phyloP scores from a whole-genome alignment of 2,797 vertebrate genomes.

The Rhinatrema bivittatum region DNA sequence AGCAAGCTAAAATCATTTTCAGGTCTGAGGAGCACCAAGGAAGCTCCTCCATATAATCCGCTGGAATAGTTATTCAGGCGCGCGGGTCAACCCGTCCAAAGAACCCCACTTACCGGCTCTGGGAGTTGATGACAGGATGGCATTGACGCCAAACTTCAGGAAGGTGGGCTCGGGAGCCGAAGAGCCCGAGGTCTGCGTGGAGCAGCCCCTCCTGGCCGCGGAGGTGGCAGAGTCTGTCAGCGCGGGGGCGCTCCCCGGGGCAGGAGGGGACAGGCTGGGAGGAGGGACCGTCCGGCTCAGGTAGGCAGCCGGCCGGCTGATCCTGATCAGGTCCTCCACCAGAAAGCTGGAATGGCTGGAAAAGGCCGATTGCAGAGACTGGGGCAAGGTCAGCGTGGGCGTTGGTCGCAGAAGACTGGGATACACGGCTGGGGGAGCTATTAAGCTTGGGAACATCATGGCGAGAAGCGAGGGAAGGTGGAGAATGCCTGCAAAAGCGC shows the following conservation, averaged over 20 bases:
- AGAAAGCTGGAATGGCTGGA: slow-evolving; percentile 78
- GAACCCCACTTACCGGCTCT: slow-evolving; percentile 67
- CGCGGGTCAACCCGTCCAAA: too few relatives aligned
- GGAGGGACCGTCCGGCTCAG: slow-evolving; percentile 60
- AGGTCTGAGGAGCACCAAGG: too few relatives aligned
- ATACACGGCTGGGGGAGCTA: slow-evolving; percentile 82
- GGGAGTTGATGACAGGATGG: slow-evolving; percentile 81
- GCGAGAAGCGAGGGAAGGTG: slow-evolving; percentile 38
- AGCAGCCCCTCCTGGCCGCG: slow-evolving; percentile 46
- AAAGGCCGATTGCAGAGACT: slow-evolving; percentile 70
- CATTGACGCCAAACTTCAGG: slow-evolving; percentile 92
- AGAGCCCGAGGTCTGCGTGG: slow-evolving; percentile 45
- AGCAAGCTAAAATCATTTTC: too few relatives aligned
- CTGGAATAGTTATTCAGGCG: too few relatives aligned
- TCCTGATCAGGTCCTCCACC: slow-evolving; percentile 83
- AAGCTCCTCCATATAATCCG: too few relatives aligned
- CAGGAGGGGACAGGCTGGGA: slow-evolving; percentile 55
- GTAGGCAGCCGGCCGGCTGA: slow-evolving; percentile 69
- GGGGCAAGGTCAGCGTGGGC: slow-evolving; percentile 69
- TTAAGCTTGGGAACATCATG: slow-evolving; percentile 88
- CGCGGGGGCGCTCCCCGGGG: slow-evolving; percentile 47
- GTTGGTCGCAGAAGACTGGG: slow-evolving; percentile 75
- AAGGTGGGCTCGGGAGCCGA: slow-evolving; percentile 58
- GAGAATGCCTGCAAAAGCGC: background rate
- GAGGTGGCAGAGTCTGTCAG: slow-evolving; percentile 43